Evolutionary conservation across 2,888 invertebrate genomes (phyloP).

Genomic region (Trisateles emortualis): DNA sequence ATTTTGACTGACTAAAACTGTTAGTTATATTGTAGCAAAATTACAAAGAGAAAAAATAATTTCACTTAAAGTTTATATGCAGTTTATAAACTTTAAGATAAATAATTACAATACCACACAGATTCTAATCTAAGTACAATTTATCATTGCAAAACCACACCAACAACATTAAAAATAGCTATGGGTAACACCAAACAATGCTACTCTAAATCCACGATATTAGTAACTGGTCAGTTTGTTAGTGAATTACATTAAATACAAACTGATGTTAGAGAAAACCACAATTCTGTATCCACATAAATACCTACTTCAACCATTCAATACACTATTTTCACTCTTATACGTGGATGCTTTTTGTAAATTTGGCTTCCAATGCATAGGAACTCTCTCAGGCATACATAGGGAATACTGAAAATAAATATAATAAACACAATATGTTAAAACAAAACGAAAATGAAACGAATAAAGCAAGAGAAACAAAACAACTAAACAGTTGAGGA

Average conservation of each 20-base stretch:
- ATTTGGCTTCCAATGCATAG: slow-evolving; percentile 87
- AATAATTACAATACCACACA: slow-evolving; percentile 72
- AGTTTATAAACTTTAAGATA: slow-evolving; percentile 22
- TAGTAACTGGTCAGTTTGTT: slow-evolving; percentile 58
- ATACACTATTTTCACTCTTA: slow-evolving; percentile 87
- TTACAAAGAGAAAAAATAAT: slow-evolving; percentile 33
- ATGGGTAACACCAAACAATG: slow-evolving; percentile 78
- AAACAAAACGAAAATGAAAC: slow-evolving; percentile 51
- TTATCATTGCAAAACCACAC: slow-evolving; percentile 82
- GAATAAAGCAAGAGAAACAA: slow-evolving; percentile 36
- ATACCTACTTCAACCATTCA: slow-evolving; percentile 86
- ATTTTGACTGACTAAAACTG: slow-evolving; percentile 22
- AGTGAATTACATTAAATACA: slow-evolving; percentile 54
- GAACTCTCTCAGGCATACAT: slow-evolving; percentile 86
- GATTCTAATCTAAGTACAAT: slow-evolving; percentile 73
- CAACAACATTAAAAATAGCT: slow-evolving; percentile 85
- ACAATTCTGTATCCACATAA: slow-evolving; percentile 62
- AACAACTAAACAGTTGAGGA: not conserved
- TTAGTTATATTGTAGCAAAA: slow-evolving; percentile 36
- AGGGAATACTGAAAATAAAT: slow-evolving; percentile 84
- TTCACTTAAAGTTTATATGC: slow-evolving; percentile 64
- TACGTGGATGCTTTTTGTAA: slow-evolving; percentile 86
- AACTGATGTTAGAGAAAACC: slow-evolving; percentile 60
- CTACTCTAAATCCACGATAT: slow-evolving; percentile 79
- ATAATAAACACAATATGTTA: slow-evolving; percentile 64